Evolutionary conservation across 2,113 vertebrate species (phyloP), one percentile per base, ranked within the genome.

Genomic region (Nothoprocta pentlandii): DNA sequence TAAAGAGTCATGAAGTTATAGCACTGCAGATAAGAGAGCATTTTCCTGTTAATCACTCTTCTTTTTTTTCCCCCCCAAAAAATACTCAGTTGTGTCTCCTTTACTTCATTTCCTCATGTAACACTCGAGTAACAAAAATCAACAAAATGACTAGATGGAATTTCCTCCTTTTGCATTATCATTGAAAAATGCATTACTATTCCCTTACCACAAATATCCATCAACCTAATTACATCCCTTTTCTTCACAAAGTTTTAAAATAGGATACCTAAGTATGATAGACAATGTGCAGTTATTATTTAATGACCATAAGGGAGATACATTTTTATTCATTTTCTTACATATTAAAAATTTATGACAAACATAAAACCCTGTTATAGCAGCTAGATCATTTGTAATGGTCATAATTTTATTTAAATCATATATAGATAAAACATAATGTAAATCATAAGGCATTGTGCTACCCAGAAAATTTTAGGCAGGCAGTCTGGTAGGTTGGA

Each of bases 151-250:
- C 93, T 91, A 83, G 93, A 90, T 92, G 83, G 83, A 89, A 87
- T 94, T 90, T 87, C 77, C 95, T 83, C 69, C 41, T 90, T 92
- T 66, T 89, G 88, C 83, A 94, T 96, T 95, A 95, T 66, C 96
- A 84, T 89, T 92, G 95, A 81, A 94, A 96, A 94, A 86, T 79
- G 73, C 90, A 95, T 97, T 97, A 90, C 58, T 95, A 93, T 90
- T 96, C 95, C 96, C 95, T 74, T 90, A 94, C 94, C 95, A 95
- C 92, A 97, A 95, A 96, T 95, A 97, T 95, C 92, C 88, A 95
- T 96, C 96, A 97, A 85, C 85, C 80, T 95, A 97, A 97, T 97
- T 97, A 76, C 69, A 95, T 86, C 80, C 25, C 13, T 94, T 93
- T 92, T 89, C 94, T 88, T 94, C 83, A 71, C 23, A 79, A 93